These are phyloP conservation scores for Euplagia quadripunctaria DNA, from an alignment of 2,888 invertebrate genomes.

Conservation along the genomic window DNA sequence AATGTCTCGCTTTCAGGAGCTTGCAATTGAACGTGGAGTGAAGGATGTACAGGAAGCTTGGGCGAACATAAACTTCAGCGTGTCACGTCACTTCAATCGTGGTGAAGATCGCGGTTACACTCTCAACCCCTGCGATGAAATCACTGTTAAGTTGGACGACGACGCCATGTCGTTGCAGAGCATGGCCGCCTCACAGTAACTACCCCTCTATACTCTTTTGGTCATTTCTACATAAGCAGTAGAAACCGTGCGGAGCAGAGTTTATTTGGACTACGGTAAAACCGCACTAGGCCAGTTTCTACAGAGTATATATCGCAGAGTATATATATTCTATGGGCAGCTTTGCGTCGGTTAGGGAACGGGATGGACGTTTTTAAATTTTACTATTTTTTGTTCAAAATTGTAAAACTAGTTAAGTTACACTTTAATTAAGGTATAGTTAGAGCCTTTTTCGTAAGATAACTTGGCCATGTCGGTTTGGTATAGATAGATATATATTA, in stretches of 20 bases:
- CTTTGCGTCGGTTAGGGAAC: too few species aligned
- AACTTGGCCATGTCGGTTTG: too few species aligned
- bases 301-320: too few species aligned
- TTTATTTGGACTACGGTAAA: not conserved
- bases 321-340: too few species aligned
- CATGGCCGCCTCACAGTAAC: slow-evolving; percentile 94
- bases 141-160: slow-evolving; percentile 94
- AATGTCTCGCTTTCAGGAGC: slow-evolving; percentile 82
- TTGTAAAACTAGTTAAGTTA: too few species aligned
- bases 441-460: too few species aligned
- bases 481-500: too few species aligned
- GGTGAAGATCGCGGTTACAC: slow-evolving; percentile 93
- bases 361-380: too few species aligned
- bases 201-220: not conserved
- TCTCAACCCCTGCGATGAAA: slow-evolving; percentile 94
- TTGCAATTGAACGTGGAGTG: slow-evolving; percentile 96
- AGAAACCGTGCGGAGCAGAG: not conserved
- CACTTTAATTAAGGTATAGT: too few species aligned
- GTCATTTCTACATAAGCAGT: not conserved
- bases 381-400: too few species aligned
- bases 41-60: slow-evolving; percentile 93
- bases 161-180: slow-evolving; percentile 96
- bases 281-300: too few species aligned
- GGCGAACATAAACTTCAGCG: slow-evolving; percentile 89
- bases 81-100: slow-evolving; percentile 90